Base-by-base conservation (phyloP, 1,140 invertebrate genomes). In the Drosophila setifemur region DNA sequence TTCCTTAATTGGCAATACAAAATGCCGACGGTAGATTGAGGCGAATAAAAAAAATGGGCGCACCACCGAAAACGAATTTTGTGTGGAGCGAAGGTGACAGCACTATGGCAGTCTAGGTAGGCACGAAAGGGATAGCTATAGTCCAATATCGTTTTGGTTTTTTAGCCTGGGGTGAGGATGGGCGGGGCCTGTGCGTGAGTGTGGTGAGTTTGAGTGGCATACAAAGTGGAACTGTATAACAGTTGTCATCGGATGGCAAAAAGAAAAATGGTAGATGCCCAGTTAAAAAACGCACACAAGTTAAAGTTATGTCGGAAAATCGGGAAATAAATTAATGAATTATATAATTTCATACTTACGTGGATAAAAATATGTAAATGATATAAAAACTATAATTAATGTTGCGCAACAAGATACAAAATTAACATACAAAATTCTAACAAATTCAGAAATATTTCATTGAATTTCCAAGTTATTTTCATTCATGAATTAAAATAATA, bases 21-120 rank as follows among this genome's bases (percentile, higher is more conserved):
- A 83, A 83, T 85, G 73, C 79, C 79, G 79, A 74, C 79, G 79
- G 64, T 37, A 64, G 29, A 47, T 28, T 31, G 29, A 37, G 19
- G 33, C 19, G 19, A 19, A 31, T 70, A 55, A 82, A 82, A 82
- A 82, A 76, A 82, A 79, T 76, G 77, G 77, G 72, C 50, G 66
- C 71, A 57, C 18, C 66, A 29, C 70, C 54, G 16, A 49, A 40
- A 16, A 3, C 5, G n/a, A n/a, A 9, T 39, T 7, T 14, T 66
- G 33, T 26, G 0, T 11, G 1, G 68, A 28, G 39, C 31, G 18
- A 49, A 8, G 25, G 39, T 2, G 33, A 35, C 2, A n/a, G 31
- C 14, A 26, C 12, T 29, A 63, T 42, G 11, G 6, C 23, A 7
- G 3, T 5, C 18, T 1, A 8, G 4, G 9, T 4, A 8, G 6